Evolutionary conservation across 2,888 invertebrate species (phyloP), one percentile per base, ranked within the genome.

Genomic region (Coremacera marginata): DNA sequence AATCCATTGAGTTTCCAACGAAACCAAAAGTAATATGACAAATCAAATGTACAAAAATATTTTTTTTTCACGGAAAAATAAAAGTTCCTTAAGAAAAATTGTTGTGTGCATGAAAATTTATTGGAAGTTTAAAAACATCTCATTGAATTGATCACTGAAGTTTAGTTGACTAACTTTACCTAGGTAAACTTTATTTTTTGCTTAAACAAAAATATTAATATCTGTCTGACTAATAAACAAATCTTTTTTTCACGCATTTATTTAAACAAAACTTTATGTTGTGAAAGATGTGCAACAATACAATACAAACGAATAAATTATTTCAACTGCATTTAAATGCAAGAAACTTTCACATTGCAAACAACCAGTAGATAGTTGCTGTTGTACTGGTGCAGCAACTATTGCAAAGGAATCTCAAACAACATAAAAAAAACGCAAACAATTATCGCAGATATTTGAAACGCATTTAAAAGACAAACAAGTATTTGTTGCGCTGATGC

Each of bases 291-390:
- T 22, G 57, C 57, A 19, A 60, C 57, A 9, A 25, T 25, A 27
- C 11, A 19, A 27, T 19, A 27, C 25, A 60, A 27, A 60, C 25
- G 19, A 22, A 60, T 27, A 60, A 60, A 60, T 60, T 27, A 19
- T 25, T 44, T 14, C 14, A 44, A 44, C 11, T 44, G 63, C 31
- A 27, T n/a, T n/a, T 14, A 14, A 62, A 44, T 19, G 44, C 22
- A 8, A 16, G 27, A 70, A 70, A 70, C 70, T 73, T 73, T 73
- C 73, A 63, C 73, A 73, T n/a, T 27, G 71, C 44, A 62, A 72
- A 14, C 51, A 34, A 22, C 51, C 14, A 51, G 25, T 25, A 22
- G 51, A 19, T 51, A 51, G 55, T 52, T 31, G 70, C 31, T n/a
- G 34, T 22, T 19, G 55, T 9, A 55, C 55, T 22, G 22, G 19